Evolutionary conservation across 2,113 vertebrate species (phyloP), one percentile per base, ranked within the genome.

Genomic region (Planiliza haematocheilus): DNA sequence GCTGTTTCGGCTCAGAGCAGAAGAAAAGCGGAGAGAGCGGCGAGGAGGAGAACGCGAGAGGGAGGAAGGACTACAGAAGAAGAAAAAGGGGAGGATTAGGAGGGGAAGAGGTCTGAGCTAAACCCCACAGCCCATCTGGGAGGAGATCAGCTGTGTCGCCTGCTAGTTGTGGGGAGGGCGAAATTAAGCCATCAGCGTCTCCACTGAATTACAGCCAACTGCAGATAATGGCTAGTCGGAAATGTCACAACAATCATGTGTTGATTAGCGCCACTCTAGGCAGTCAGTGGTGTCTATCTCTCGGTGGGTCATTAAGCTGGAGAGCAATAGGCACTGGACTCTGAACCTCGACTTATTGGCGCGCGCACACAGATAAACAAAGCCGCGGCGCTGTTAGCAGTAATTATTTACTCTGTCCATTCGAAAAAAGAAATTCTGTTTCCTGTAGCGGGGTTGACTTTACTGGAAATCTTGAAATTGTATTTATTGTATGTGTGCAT

Each of bases 171-270:
- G 21, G 55, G 56, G 42, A 61, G 59, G 38, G 43, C 21, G 34
- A 43, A 49, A 80, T 77, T 8, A 67, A 85, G 80, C 70, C 75
- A 61, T 91, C 74, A 34, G 65, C 74, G 39, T 58, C 69, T 4
- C 42, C 41, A 20, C 9, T 64, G 70, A 87, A 84, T 89, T 70
- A 85, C 17, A 61, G 62, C 69, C 78, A 74, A 74, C 74, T 62
- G 68, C 9, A 56, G 71, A 74, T 74, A 85, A 85, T 83, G 45
- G 51, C 52, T 34, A 37, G 66, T 45, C 42, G 60, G 53, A 90
- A 91, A 89, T 86, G 89, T 86, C 78, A 85, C 78, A 67, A 79
- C 85, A 84, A 80, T 90, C 77, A 55, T 45, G 68, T 48, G 75
- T 65, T 81, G 79, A 88, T 84, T 79, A 83, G 75, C 12, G n/a